phyloP scores from a whole-genome alignment of 2,888 invertebrate species.

The Caenorhabditis sulstoni region DNA sequence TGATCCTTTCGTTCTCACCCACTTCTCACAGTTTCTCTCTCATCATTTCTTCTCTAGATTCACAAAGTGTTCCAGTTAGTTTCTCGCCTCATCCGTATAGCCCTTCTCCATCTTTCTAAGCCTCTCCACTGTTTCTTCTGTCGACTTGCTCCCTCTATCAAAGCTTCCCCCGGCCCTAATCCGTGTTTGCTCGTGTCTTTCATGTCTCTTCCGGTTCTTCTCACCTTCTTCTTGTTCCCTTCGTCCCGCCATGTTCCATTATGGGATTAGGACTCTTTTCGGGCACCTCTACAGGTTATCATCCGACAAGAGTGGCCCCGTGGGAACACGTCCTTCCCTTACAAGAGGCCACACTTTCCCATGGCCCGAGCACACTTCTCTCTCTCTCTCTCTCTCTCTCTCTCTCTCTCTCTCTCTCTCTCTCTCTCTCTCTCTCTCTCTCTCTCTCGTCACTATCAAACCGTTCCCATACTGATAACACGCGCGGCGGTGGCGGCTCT shows the following conservation, averaged over 20 bases:
- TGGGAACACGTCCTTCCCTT: conserved; percentile 19
- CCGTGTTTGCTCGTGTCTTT: conserved; percentile 2
- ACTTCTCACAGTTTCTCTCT: no score
- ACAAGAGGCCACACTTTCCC: conserved; percentile 27
- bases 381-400: no score
- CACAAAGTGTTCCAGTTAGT: no score
- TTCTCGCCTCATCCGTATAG: no score
- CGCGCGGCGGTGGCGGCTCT: neutral
- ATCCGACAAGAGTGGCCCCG: conserved; percentile 26
- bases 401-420: no score
- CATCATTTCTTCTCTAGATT: no score
- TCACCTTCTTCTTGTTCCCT: neutral
- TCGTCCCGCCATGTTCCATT: conserved; percentile 28
- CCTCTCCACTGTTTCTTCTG: no score
- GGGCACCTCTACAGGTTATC: conserved; percentile 21
- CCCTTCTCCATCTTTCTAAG: no score
- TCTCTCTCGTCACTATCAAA: conserved; percentile 27
- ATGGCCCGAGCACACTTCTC: conserved; percentile 20
- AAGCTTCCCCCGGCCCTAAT: neutral
- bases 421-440: no score
- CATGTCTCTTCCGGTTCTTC: conserved; percentile 1
- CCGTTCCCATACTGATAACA: conserved; percentile 47
- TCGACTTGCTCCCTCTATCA: no score
- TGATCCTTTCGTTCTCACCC: no score
- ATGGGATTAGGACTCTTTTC: conserved; percentile 17